Evolutionary conservation across 1,140 invertebrate species (phyloP).

Genomic region (Drosophila gunungcola): DNA sequence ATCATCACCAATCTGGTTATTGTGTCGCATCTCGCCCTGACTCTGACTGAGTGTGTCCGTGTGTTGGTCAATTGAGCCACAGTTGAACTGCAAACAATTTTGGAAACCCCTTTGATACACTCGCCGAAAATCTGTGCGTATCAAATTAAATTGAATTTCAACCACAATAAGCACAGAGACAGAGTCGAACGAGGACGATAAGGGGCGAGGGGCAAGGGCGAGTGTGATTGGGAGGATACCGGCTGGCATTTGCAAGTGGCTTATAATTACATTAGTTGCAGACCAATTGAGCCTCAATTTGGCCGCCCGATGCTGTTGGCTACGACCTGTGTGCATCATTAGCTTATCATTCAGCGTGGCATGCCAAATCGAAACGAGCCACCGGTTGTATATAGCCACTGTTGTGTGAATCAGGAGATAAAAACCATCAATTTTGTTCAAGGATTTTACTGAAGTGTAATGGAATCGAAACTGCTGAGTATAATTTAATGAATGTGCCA

Average conservation of each 20-base stretch:
- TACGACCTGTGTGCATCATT: slow-evolving; percentile 66
- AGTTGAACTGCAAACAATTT: slow-evolving; percentile 80
- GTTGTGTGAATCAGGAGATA: slow-evolving; percentile 42
- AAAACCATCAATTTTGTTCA: slow-evolving; percentile 31
- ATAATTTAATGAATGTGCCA: neutral
- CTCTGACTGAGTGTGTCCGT: slow-evolving; percentile 24
- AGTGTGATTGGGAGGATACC: slow-evolving; percentile 21
- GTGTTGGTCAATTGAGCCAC: slow-evolving; percentile 74
- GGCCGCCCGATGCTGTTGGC: slow-evolving; percentile 21
- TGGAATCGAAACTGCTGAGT: neutral
- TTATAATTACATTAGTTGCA: slow-evolving; percentile 77
- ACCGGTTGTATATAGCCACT: slow-evolving; percentile 19
- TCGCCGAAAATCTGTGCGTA: slow-evolving; percentile 72
- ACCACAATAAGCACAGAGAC: slow-evolving; percentile 65
- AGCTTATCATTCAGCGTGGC: slow-evolving; percentile 64
- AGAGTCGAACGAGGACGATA: no score
- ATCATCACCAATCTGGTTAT: slow-evolving; percentile 44
- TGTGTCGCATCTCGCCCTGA: slow-evolving; percentile 31
- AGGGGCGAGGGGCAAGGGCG: neutral
- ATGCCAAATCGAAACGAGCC: slow-evolving; percentile 10
- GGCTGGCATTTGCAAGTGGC: slow-evolving; percentile 66
- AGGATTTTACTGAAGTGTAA: slow-evolving; percentile 2
- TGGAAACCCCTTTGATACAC: slow-evolving; percentile 41
- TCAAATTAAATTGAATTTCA: slow-evolving; percentile 80
- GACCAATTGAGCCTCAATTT: slow-evolving; percentile 61